Base-by-base conservation (phyloP, 2,113 vertebrate genomes). In the Microcebus tavaratra region DNA sequence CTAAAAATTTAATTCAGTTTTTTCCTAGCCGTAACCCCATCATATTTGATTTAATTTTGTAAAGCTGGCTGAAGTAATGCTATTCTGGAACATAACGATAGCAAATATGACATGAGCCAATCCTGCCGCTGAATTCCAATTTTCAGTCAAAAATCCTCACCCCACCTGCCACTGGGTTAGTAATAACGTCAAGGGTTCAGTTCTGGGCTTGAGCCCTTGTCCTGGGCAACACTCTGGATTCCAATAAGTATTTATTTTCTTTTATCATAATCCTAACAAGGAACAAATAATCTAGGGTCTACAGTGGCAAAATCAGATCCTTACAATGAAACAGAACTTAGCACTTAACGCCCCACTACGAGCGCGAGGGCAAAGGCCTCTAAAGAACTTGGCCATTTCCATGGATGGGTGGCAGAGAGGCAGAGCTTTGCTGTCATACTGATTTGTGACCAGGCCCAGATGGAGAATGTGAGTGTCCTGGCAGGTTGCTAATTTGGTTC, bases 11-110 rank as follows among this genome's bases (percentile, higher is more conserved):
- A 91, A 97, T 42, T 4, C 1, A 8, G 86, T 97, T 55, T 72
- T 61, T 96, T 94, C 36, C 65, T 95, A 48, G 50, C 48, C 95
- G 27, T 5, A 72, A 21, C 8, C 83, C 90, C 7, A 50, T 88
- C 36, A 88, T 90, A 27, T 48, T 39, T 92, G 36, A 90, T 34
- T 97, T 94, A 90, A 91, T 93, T 93, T 96, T 55, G 73, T 84
- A 73, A 72, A 5, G 1, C 90, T 14, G 61, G 3, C n/a, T 89
- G 50, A 94, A 96, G 82, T 80, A 55, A 8, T 27, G 9, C 21
- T 89, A 18, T 90, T 90, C 25, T 91, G 45, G 36, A 13, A 84
- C 29, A 76, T n/a, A n/a, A 92, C 65, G 39, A 84, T 1, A 36
- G 14, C 34, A 91, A 57, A 88, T 21, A 80, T 68, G 4, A 88